These are phyloP conservation scores for Gari tellinella DNA, from an alignment of 2,888 invertebrate genomes.

Conservation along the genomic window DNA sequence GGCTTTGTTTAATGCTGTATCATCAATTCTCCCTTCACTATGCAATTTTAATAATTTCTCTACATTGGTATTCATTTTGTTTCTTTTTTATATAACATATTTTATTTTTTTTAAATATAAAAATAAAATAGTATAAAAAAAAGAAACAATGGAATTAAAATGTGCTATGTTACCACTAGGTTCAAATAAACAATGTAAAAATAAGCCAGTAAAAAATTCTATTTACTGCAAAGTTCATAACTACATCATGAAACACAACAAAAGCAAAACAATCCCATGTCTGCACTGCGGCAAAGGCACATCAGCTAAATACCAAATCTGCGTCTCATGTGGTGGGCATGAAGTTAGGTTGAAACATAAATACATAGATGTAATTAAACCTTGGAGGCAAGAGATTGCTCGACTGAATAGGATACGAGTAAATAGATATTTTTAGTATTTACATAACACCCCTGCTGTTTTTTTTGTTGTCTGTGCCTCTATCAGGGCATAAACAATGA, in stretches of 20 bases:
- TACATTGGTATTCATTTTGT: constrained; percentile 11
- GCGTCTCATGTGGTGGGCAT: neutral
- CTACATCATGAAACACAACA: no score
- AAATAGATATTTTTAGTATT: no score
- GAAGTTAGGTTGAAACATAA: neutral
- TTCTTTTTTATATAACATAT: constrained; percentile 2
- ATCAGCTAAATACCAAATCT: constrained; percentile 7
- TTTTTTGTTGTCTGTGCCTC: no score
- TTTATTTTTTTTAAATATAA: constrained; percentile 10
- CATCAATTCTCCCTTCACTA: no score
- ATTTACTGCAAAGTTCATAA: no score
- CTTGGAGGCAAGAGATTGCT: no score
- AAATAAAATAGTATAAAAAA: constrained; percentile 5
- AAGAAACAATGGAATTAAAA: constrained; percentile 1
- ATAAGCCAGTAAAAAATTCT: constrained; percentile 16
- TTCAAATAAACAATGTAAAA: constrained; percentile 8
- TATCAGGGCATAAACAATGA: no score
- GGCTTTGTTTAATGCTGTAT: constrained; percentile 17
- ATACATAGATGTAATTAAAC: no score
- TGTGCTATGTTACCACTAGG: constrained; percentile 6
- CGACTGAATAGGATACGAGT: no score
- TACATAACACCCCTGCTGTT: no score
- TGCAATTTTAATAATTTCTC: constrained; percentile 12
- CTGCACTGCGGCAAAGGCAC: constrained; percentile 10
- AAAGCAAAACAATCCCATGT: constrained; percentile 15